Evolutionary conservation across 1,140 invertebrate species (phyloP), one percentile per base, ranked within the genome.

Genomic region (Microplitis mediator): DNA sequence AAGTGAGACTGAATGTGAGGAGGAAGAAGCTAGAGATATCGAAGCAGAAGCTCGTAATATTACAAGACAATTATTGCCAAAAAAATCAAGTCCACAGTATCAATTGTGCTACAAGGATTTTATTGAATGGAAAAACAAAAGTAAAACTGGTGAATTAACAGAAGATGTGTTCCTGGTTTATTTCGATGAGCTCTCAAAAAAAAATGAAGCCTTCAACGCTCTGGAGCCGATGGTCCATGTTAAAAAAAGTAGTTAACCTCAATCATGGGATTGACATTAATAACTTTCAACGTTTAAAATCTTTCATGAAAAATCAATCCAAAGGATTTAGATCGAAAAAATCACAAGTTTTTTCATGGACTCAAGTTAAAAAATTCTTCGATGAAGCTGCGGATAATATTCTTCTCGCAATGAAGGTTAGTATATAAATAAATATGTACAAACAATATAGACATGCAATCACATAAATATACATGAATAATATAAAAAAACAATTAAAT

Each of bases 161-260:
- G 67, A 74, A 70, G 23, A 54, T 23, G 73, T 71, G 36, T 62
- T 74, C 23, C 54, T 71, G n/a, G 64, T 54, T 14, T 71, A 68
- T 71, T 74, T 74, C 52, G 39, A 61, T 31, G 50, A 71, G 11
- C 50, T 71, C 34, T 34, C 52, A 13, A 39, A 71, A 61, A 61
- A 74, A 6, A 56, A 4, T 70, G 13, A 61, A 54, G 54, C 54
- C 69, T 54, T 63, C 69, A 50, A 54, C 69, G 54, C 58, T 68
- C 4, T 74, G 68, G 73, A 34, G 16, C 4, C 1, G 39, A 56
- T 71, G 34, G 23, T 74, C 69, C 13, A 74, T 68, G 65, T 11
- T 74, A 1, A 54, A 54, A 56, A 50, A 34, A 4, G 63, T 52
- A 32, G 23, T 71, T 2, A 39, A 71, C 13, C 31, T 32, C 4